Base-by-base conservation (phyloP, 64 coral and sea anemone genomes). In the Montipora sp. region DNA sequence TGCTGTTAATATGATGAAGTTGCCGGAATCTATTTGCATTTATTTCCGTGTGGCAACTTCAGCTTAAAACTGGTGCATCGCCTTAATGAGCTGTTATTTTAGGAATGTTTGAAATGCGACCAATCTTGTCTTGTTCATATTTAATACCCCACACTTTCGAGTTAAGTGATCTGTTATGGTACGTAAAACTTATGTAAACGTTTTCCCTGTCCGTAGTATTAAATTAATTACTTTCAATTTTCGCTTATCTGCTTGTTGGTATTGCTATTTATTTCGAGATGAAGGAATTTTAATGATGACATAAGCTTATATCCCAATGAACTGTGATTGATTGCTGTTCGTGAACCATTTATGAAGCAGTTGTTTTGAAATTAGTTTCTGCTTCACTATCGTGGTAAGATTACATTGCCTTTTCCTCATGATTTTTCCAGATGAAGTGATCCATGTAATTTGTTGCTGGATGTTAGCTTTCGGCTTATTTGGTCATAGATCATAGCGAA, bases 21-120 rank as follows among this genome's bases (percentile, higher is more conserved):
- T 51, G 18, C 82, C 8, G 15, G 36, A 21, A 22, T 59, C 68
- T 85, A 71, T 11, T 66, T 85, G 8, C 45, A 8, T 18, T 85
- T 85, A 50, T 85, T 85, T 85, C 82, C 82, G 67, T 85, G 82
- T 8, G 53, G 7, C 53, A 6, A 57, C 11, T 57, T 8, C 53
- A 11, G 11, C 53, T 78, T 3, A 20, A 15, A 5, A 4, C 20
- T 21, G 18, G 45, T 46, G 12, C n/a, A 45, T 22, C 59, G 59
- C 47, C 53, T 85, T 22, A 7, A 15, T 63, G 13, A 5, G 7
- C 12, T 49, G 65, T 7, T 50, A 8, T 72, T 3, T 49, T 50
- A 70, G 65, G 82, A 85, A 85, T 85, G 82, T 22, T 3, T 18
- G 46, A 19, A 72, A 85, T 85, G 82, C 47, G 3, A 51, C 47